These are phyloP conservation scores for Ashinkailepas kermadecensis DNA, from an alignment of 2,888 invertebrate species.

Conservation along the genomic window DNA sequence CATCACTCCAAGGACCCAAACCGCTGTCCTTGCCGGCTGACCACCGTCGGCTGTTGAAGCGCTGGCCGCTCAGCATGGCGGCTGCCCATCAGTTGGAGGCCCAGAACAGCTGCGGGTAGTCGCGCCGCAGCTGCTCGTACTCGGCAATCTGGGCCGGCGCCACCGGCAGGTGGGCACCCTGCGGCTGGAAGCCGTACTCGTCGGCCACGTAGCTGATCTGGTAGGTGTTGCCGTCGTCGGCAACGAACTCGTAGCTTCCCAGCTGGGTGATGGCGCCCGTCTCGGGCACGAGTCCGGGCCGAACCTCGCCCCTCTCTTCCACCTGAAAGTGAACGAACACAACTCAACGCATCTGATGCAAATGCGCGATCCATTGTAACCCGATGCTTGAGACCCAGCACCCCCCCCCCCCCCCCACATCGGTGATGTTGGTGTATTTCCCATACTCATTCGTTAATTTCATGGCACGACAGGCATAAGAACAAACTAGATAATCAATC, in stretches of 20 bases:
- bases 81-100: neutral
- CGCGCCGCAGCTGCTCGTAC: neutral
- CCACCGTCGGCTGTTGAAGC: too few relatives aligned
- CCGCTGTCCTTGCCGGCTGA: too few relatives aligned
- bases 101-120: slow-evolving; percentile 9
- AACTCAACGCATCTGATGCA: neutral
- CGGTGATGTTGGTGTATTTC: too few relatives aligned
- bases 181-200: neutral
- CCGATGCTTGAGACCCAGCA: too few relatives aligned
- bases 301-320: neutral
- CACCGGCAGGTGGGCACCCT: neutral
- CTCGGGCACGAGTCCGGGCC: neutral
- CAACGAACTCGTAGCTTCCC: neutral
- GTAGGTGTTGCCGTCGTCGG: neutral
- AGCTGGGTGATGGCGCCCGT: neutral
- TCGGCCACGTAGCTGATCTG: neutral
- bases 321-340: neutral
- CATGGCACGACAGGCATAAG: too few relatives aligned
- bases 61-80: too few relatives aligned
- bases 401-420: too few relatives aligned
- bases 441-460: too few relatives aligned
- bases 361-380: too few relatives aligned
- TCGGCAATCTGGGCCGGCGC: slow-evolving; percentile 8
- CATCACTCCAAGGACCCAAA: too few relatives aligned
- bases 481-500: too few relatives aligned